Evolutionary conservation across 2,113 vertebrate species (phyloP).

Genomic region (Coptodon rendalli): DNA sequence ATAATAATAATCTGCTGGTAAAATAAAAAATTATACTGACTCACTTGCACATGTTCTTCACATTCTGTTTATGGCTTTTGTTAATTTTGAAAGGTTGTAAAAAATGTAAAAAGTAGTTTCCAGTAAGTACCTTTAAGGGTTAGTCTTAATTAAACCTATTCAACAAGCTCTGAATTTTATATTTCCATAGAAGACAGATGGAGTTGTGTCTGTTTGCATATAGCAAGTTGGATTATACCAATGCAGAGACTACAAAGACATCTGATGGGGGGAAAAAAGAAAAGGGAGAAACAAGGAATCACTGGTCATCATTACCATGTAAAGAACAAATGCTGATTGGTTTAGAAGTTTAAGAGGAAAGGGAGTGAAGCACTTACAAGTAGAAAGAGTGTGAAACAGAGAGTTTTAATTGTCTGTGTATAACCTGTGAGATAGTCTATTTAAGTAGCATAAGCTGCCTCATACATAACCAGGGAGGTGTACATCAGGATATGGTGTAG

Average conservation of each 20-base stretch:
- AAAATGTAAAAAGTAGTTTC: neutral
- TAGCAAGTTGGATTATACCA: neutral
- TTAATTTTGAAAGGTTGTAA: neutral
- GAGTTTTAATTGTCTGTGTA: neutral
- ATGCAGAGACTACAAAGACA: neutral
- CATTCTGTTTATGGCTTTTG: neutral
- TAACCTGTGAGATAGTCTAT: neutral
- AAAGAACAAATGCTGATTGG: neutral
- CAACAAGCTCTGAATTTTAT: neutral
- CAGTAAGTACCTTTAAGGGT: neutral
- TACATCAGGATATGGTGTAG: neutral
- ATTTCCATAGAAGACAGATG: neutral
- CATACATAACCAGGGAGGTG: neutral
- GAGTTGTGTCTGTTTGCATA: neutral
- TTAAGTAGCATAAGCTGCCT: neutral
- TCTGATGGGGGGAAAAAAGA: neutral
- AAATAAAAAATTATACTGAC: neutral
- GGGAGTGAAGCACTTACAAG: neutral
- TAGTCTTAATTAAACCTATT: neutral
- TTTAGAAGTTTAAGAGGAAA: neutral
- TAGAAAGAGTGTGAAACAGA: neutral
- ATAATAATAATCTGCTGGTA: neutral
- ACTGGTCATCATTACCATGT: neutral
- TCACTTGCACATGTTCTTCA: neutral
- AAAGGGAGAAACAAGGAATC: neutral